A percentile compares a stretch with the other conserved stretches of the same genome.
These are phyloP conservation scores for Marasmarcha lunaedactyla DNA, from an alignment of 2,888 invertebrate genomes.

Conservation along the genomic window DNA sequence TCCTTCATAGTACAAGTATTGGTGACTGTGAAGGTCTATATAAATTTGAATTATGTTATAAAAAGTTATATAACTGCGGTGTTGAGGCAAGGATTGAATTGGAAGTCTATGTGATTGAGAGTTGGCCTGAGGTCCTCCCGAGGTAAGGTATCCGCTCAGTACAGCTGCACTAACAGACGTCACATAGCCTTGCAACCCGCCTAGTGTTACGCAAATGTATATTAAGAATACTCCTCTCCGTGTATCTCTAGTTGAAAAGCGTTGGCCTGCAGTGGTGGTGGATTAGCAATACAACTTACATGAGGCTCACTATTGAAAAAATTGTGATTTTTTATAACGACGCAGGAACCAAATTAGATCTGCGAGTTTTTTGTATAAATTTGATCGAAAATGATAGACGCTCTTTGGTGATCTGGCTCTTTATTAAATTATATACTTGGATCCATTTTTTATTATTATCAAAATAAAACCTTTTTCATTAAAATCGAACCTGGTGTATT, in stretches of 20 bases:
- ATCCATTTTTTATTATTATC: slow-evolving; percentile 50
- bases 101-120: slow-evolving; percentile 44
- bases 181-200: slow-evolving; percentile 39
- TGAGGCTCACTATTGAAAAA: slow-evolving; percentile 24
- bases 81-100: too few relatives aligned
- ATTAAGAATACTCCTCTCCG: too few relatives aligned
- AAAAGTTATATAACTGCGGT: too few relatives aligned
- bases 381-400: slow-evolving; percentile 12
- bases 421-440: slow-evolving; percentile 41
- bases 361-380: too few relatives aligned
- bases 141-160: neutral
- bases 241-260: too few relatives aligned
- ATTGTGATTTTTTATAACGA: slow-evolving; percentile 11
- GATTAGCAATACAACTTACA: neutral
- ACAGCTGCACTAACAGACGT: slow-evolving; percentile 10
- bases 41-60: too few relatives aligned
- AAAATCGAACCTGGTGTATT: slow-evolving; percentile 67
- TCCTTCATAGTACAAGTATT: too few relatives aligned
- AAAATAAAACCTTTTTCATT: slow-evolving; percentile 64
- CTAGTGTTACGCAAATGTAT: neutral
- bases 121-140: too few relatives aligned
- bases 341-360: too few relatives aligned
- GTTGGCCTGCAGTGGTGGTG: slow-evolving; percentile 4
- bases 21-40: too few relatives aligned
- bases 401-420: slow-evolving; percentile 62